phyloP scores from a whole-genome alignment of 2,888 invertebrate species.

The Sympetrum striolatum region DNA sequence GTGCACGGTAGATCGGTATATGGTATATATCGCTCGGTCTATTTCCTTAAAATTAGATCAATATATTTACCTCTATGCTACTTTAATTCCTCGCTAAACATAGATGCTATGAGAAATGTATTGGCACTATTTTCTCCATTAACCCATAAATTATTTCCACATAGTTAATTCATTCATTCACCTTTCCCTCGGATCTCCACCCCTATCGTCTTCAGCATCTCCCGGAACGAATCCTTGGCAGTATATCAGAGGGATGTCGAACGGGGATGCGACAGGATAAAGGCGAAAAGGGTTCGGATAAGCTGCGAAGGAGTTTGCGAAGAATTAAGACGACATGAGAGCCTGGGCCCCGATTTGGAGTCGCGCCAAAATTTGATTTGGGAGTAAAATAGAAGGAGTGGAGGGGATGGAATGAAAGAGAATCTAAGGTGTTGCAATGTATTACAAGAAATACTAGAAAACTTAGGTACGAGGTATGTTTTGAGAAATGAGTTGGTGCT shows the following conservation, averaged over 20 bases:
- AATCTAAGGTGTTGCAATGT: background rate
- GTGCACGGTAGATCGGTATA: no score
- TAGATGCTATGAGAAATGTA: no score
- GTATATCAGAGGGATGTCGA: background rate
- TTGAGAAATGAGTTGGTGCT: no score
- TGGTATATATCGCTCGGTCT: no score
- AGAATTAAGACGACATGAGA: background rate
- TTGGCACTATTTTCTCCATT: no score
- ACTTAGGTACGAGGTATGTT: background rate
- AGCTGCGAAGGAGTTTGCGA: background rate
- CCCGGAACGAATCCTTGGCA: background rate
- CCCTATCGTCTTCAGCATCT: background rate
- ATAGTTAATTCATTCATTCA: no score
- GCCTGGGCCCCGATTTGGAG: background rate
- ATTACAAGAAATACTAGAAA: background rate
- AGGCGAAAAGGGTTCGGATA: background rate
- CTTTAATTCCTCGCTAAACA: no score
- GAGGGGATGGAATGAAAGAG: background rate
- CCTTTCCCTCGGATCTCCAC: no score
- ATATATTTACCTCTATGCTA: no score
- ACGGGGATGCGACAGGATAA: background rate
- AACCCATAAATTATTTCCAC: no score
- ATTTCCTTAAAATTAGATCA: no score
- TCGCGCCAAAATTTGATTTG: background rate
- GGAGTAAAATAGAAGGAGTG: background rate